A percentile compares a stretch with the other conserved stretches of the same genome.
These are phyloP conservation scores for Xanthia togata DNA, from an alignment of 2,888 invertebrate genomes.

Conservation along the genomic window DNA sequence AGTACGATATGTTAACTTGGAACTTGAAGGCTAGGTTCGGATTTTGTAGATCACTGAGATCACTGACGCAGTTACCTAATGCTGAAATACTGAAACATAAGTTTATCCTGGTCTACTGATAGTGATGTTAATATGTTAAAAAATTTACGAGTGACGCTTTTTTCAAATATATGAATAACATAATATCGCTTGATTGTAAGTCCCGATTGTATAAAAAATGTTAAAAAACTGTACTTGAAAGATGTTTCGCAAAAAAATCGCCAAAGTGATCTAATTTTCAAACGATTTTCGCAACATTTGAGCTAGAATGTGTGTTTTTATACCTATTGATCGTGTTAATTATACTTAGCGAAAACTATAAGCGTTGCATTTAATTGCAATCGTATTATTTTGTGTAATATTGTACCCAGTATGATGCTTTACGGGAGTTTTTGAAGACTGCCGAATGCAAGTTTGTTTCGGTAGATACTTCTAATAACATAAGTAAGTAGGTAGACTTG, in stretches of 20 bases:
- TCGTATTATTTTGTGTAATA: constrained; percentile 7
- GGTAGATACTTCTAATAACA: not conserved
- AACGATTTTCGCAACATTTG: constrained; percentile 39
- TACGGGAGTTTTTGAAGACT: constrained; percentile 14
- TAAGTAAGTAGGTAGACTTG: not conserved
- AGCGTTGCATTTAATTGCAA: constrained; percentile 24
- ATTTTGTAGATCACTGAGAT: not conserved
- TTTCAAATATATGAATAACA: not conserved
- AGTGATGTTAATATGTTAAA: not conserved
- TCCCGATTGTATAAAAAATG: not conserved
- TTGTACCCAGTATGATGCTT: not conserved
- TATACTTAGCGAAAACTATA: constrained; percentile 28
- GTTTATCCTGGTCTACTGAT: not conserved
- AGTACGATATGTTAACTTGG: not conserved
- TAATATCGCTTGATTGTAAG: not conserved
- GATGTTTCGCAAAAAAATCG: constrained; percentile 40
- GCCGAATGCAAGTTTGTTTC: not conserved
- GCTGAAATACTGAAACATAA: not conserved
- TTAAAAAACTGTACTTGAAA: constrained; percentile 10
- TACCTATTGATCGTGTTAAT: constrained; percentile 51
- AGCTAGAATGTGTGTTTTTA: constrained; percentile 34
- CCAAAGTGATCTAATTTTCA: constrained; percentile 34
- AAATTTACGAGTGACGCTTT: not conserved
- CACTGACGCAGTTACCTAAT: not conserved
- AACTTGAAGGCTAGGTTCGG: not conserved